Evolutionary conservation across 2,888 invertebrate genomes (phyloP).

Genomic region (Hoplodrina blanda): DNA sequence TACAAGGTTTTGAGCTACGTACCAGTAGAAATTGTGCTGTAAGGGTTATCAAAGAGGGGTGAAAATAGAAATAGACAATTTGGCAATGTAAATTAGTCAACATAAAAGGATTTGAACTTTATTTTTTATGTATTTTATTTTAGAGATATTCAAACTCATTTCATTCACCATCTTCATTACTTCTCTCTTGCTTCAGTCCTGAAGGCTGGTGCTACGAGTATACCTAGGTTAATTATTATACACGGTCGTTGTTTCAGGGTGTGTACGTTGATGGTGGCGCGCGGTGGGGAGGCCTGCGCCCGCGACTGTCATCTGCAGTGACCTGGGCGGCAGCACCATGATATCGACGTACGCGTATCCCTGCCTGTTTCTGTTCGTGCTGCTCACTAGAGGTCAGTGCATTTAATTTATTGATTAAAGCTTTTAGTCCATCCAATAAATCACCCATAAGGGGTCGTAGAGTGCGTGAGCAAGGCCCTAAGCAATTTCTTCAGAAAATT

Average conservation of each 20-base stretch:
- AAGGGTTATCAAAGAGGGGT: background rate
- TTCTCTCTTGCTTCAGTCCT: background rate
- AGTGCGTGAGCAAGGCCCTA: no score
- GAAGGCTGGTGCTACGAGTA: background rate
- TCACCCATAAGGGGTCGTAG: no score
- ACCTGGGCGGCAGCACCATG: slow-evolving; percentile 69
- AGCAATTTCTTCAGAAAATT: no score
- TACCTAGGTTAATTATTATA: background rate
- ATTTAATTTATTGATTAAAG: background rate
- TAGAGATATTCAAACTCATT: no score
- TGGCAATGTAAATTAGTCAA: background rate
- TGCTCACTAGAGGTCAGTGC: slow-evolving; percentile 78
- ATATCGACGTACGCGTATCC: slow-evolving; percentile 65
- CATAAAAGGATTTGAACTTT: no score
- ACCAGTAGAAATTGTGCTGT: background rate
- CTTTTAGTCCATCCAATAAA: no score
- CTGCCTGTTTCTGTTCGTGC: slow-evolving; percentile 74
- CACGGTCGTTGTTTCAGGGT: slow-evolving; percentile 31
- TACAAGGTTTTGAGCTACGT: background rate
- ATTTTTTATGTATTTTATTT: no score
- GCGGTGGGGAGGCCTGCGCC: slow-evolving; percentile 56
- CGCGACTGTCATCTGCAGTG: slow-evolving; percentile 48
- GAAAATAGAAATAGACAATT: slow-evolving; percentile 20
- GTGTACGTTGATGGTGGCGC: slow-evolving; percentile 48
- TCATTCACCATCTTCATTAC: no score